phyloP scores from a whole-genome alignment of 2,113 vertebrate species.

The Ploceus nigricollis region DNA sequence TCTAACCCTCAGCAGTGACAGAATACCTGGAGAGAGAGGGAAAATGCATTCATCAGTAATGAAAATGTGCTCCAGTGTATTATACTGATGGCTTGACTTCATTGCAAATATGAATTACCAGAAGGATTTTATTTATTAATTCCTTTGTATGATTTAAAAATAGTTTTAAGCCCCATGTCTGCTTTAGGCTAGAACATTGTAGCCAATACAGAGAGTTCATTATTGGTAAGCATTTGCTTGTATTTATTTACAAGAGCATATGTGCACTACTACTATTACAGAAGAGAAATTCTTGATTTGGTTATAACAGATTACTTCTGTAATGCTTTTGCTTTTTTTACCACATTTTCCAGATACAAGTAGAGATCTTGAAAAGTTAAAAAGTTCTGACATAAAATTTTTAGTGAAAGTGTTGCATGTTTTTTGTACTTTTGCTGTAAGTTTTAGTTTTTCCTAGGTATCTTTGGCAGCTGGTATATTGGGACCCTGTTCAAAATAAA shows the following conservation, averaged over 20 bases:
- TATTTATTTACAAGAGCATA: neutral
- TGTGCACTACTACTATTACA: neutral
- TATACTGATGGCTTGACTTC: neutral
- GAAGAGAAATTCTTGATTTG: neutral
- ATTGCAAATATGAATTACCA: neutral
- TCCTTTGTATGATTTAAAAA: neutral
- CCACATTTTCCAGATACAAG: neutral
- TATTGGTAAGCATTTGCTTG: neutral
- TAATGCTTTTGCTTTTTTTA: neutral
- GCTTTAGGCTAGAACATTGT: neutral
- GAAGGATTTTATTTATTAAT: constrained; percentile 4
- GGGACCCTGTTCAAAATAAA: neutral
- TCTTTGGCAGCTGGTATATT: neutral
- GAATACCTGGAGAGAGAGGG: neutral
- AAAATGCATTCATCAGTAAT: neutral
- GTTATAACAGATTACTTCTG: neutral
- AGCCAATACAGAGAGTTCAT: neutral
- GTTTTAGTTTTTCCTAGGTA: neutral
- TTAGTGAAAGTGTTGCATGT: neutral
- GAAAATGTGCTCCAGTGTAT: neutral
- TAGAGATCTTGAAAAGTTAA: constrained; percentile 3
- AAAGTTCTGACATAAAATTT: neutral
- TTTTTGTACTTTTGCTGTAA: neutral
- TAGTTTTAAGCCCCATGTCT: neutral
- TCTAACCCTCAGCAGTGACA: neutral